Evolutionary conservation across 2,797 vertebrate species (phyloP).

Genomic region (Protonibea diacanthus): DNA sequence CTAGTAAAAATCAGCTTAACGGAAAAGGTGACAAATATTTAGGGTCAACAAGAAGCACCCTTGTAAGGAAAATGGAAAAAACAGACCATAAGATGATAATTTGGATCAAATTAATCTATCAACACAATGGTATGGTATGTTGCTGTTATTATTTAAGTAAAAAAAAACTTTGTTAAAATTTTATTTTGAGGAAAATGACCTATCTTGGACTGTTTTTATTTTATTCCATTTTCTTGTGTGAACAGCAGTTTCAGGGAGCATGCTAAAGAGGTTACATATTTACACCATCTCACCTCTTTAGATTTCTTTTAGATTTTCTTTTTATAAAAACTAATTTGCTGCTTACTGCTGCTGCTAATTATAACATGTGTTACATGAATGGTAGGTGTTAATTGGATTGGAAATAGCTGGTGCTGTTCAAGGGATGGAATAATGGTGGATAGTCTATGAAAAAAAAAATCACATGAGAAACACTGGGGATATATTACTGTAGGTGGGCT

Average conservation of each 20-base stretch:
- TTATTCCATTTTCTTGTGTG: neutral
- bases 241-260: neutral
- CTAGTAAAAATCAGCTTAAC: neutral
- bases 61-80: neutral
- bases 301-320: conserved; percentile 3
- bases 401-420: conserved; percentile 21
- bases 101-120: neutral
- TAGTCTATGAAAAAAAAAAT: neutral
- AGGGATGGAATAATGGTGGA: neutral
- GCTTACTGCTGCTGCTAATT: neutral
- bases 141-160: neutral
- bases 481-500: neutral
- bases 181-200: neutral
- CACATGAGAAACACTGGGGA: neutral
- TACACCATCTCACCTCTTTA: neutral
- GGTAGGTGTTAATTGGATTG: conserved; percentile 18
- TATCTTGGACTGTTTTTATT: neutral
- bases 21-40: neutral
- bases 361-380: neutral
- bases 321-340: neutral
- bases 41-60: neutral
- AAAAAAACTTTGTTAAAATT: neutral
- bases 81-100: neutral
- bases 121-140: neutral
- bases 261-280: neutral